phyloP scores from a whole-genome alignment of 2,888 invertebrate species.

The Andricus curvator region DNA sequence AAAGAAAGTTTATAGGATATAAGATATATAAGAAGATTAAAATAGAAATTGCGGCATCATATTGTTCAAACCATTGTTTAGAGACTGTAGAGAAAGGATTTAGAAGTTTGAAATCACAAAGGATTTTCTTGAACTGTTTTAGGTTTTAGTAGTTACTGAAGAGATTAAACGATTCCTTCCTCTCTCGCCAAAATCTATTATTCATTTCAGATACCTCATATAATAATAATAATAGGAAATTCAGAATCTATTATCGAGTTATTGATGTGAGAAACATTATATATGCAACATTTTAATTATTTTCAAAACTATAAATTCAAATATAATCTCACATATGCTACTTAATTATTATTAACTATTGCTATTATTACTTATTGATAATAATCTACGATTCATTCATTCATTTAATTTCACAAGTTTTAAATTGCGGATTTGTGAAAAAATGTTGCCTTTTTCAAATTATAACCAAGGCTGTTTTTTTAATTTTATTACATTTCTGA shows the following conservation, averaged over 20 bases:
- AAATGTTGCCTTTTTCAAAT: too few relatives aligned
- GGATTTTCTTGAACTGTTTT: neutral
- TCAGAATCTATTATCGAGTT: constrained; percentile 28
- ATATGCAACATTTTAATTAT: neutral
- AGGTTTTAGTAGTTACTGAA: neutral
- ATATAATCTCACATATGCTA: too few relatives aligned
- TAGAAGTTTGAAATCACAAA: neutral
- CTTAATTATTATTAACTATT: too few relatives aligned
- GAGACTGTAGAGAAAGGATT: neutral
- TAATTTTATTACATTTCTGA: too few relatives aligned
- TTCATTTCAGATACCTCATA: constrained; percentile 54
- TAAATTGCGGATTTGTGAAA: too few relatives aligned
- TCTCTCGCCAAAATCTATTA: constrained; percentile 24
- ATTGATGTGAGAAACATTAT: neutral
- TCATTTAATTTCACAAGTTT: too few relatives aligned
- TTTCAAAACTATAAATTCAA: neutral
- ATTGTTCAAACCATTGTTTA: constrained; percentile 13
- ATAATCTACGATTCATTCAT: too few relatives aligned
- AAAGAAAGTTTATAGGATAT: neutral
- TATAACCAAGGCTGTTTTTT: too few relatives aligned
- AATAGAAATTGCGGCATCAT: neutral
- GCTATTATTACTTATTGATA: too few relatives aligned
- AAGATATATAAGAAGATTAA: neutral
- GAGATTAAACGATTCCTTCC: constrained; percentile 44
- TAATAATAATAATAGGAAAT: constrained; percentile 39